These are phyloP conservation scores for Panagrolaimus sp. DNA, from an alignment of 1,140 invertebrate species.

Conservation along the genomic window DNA sequence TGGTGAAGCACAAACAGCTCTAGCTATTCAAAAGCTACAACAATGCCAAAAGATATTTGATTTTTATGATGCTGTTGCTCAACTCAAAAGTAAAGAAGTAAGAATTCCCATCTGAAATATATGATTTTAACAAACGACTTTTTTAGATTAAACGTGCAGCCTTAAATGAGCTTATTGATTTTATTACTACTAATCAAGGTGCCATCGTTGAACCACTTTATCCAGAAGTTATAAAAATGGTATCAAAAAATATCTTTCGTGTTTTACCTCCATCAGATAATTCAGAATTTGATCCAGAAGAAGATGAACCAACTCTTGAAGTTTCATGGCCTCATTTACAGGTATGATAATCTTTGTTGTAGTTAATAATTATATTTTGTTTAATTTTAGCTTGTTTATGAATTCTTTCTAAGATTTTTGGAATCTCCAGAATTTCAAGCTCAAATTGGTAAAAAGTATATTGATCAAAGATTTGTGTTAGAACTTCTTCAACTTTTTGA, in stretches of 20 bases:
- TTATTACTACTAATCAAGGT: conserved; percentile 56
- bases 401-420: conserved; percentile 56
- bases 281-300: conserved; percentile 58
- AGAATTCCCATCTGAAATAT: too few relatives aligned
- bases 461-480: conserved; percentile 57
- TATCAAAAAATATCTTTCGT: conserved; percentile 57
- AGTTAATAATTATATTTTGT: not conserved
- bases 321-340: conserved; percentile 59
- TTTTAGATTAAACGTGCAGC: conserved; percentile 60
- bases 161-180: conserved; percentile 60
- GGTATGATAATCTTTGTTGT: conserved; percentile 31
- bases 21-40: conserved; percentile 64
- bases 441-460: conserved; percentile 53
- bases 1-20: conserved; percentile 61
- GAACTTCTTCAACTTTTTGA: conserved; percentile 57
- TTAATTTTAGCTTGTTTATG: conserved; percentile 51
- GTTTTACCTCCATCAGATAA: conserved; percentile 57
- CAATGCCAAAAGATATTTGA: conserved; percentile 66
- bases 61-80: conserved; percentile 60
- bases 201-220: conserved; percentile 59
- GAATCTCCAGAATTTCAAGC: conserved; percentile 59
- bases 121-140: too few relatives aligned
- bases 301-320: conserved; percentile 58
- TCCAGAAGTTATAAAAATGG: conserved; percentile 60
- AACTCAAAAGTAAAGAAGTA: conserved; percentile 65